phyloP scores from a whole-genome alignment of 2,888 invertebrate species.

The Nasonovia ribisnigri region DNA sequence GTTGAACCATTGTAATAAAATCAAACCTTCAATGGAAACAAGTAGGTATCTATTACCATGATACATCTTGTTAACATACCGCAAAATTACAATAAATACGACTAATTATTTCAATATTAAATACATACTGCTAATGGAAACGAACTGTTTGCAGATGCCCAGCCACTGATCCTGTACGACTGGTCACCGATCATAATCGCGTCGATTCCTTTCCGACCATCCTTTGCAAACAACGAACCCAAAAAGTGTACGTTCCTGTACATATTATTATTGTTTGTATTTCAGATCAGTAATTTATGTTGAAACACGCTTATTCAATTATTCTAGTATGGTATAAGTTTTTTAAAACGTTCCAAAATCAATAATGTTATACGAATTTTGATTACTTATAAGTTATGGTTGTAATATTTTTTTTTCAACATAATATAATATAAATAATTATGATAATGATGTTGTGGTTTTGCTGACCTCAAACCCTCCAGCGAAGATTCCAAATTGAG shows the following conservation, averaged over 20 bases:
- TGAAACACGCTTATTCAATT: not conserved
- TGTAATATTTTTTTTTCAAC: not conserved
- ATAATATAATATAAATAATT: not conserved
- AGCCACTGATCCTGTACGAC: constrained; percentile 65
- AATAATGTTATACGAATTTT: not conserved
- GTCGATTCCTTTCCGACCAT: constrained; percentile 67
- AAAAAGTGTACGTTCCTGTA: constrained; percentile 67
- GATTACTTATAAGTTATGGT: not conserved
- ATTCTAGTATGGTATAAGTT: not conserved
- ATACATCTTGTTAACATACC: not conserved
- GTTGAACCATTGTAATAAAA: not conserved
- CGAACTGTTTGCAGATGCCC: constrained; percentile 64
- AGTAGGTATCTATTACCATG: not conserved
- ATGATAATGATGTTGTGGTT: not conserved
- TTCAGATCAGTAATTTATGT: not conserved
- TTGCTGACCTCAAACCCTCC: constrained; percentile 67
- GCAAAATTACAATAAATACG: not conserved
- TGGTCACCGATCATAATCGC: constrained; percentile 65
- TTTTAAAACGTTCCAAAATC: not conserved
- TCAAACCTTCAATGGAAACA: not conserved
- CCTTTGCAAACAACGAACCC: constrained; percentile 71
- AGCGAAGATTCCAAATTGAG: constrained; percentile 67
- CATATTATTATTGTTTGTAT: not conserved
- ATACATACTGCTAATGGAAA: constrained; percentile 65
- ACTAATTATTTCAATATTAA: too few species aligned